Conservation (phyloP, 2,888 invertebrate genomes). For the Lepetodrilus schrolli region DNA sequence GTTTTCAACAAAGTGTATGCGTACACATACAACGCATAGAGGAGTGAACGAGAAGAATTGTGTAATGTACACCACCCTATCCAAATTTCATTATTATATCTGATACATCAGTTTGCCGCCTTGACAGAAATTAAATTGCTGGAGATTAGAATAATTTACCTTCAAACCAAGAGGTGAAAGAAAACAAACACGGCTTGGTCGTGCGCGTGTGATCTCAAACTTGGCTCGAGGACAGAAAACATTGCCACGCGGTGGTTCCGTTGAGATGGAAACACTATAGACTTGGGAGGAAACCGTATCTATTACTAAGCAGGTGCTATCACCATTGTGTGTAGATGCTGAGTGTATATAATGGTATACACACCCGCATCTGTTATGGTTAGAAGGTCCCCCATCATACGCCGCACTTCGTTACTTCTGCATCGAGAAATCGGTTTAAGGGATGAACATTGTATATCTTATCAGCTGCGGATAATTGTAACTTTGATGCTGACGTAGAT, state of each 20-base stretch:
- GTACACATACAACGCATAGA: not conserved
- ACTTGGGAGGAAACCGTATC: not conserved
- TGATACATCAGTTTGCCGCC: not conserved
- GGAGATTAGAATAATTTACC: not conserved
- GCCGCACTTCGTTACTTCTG: not conserved
- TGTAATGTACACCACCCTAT: not conserved
- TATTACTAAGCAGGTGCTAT: constrained; percentile 6
- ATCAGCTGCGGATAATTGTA: no score
- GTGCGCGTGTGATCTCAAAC: not conserved
- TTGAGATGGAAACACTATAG: not conserved
- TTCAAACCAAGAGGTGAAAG: not conserved
- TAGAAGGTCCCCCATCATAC: not conserved
- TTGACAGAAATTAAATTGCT: constrained; percentile 20
- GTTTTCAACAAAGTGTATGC: no score
- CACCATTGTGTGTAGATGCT: no score
- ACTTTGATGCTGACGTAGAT: no score
- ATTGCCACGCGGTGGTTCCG: not conserved
- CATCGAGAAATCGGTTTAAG: not conserved
- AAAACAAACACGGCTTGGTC: not conserved
- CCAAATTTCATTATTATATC: not conserved
- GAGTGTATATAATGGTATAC: not conserved
- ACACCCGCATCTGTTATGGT: not conserved
- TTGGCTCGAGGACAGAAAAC: constrained; percentile 12
- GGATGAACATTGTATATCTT: no score
- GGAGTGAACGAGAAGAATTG: not conserved